These are phyloP conservation scores for Indicator indicator DNA, from an alignment of 2,113 vertebrate genomes.

Conservation along the genomic window DNA sequence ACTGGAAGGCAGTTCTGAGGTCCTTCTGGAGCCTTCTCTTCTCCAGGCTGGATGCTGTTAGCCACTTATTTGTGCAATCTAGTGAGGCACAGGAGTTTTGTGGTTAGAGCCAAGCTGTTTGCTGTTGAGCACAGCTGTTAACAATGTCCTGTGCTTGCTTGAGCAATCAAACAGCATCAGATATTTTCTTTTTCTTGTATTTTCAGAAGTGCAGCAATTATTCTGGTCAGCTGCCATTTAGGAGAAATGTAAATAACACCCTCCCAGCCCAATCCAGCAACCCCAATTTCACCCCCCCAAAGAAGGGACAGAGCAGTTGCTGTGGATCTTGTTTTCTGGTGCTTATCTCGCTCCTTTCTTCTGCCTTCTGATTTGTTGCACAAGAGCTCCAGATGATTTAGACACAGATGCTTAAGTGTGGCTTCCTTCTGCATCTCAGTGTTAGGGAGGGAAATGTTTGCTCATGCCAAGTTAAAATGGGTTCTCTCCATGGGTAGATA, in stretches of 20 bases:
- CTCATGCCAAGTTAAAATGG: background rate
- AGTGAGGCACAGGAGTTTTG: background rate
- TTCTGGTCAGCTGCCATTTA: slow-evolving; percentile 8
- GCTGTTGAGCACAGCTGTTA: background rate
- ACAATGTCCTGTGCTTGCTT: background rate
- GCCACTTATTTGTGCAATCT: background rate
- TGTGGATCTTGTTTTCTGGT: slow-evolving; percentile 2
- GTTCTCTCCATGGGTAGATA: background rate
- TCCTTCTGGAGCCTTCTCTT: too few relatives aligned
- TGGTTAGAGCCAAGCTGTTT: background rate
- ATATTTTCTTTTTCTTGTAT: background rate
- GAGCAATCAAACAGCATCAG: background rate
- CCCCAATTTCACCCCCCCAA: background rate
- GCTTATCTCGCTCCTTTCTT: background rate
- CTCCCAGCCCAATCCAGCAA: background rate
- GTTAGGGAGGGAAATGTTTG: background rate
- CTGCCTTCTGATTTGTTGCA: slow-evolving; percentile 2
- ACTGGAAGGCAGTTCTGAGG: too few relatives aligned
- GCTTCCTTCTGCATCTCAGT: slow-evolving; percentile 5
- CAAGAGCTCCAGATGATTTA: background rate
- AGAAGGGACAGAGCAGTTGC: background rate
- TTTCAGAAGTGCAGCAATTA: background rate
- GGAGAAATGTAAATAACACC: background rate
- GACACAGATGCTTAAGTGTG: background rate
- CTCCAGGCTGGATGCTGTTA: background rate